Conservation (phyloP, 2,888 invertebrate species). For the Prosapia bicincta region DNA sequence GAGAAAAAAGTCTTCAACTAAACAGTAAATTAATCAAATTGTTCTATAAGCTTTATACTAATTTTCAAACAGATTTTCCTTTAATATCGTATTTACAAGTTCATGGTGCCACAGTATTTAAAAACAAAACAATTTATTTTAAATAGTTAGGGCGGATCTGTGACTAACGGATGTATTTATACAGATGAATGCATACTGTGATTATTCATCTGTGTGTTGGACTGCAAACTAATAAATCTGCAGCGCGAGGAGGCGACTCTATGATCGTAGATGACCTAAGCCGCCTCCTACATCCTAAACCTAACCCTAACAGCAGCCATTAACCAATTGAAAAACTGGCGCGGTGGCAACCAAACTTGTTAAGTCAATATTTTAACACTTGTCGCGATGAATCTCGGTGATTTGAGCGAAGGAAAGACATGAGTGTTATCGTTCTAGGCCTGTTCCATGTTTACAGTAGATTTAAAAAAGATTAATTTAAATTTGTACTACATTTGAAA, state of each 20-base stretch:
- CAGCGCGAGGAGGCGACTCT: neutral
- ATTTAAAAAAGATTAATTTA: too few relatives aligned
- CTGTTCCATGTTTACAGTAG: too few relatives aligned
- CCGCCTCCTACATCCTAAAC: neutral
- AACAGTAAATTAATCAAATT: too few relatives aligned
- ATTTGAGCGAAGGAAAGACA: neutral
- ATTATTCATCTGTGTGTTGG: neutral
- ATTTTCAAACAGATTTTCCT: too few relatives aligned
- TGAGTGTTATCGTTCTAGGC: too few relatives aligned
- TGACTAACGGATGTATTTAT: neutral
- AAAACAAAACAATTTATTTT: too few relatives aligned
- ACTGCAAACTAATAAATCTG: neutral
- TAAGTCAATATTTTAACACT: neutral
- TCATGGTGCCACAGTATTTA: too few relatives aligned
- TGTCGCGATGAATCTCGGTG: neutral
- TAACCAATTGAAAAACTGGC: neutral
- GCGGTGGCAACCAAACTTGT: neutral
- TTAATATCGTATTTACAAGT: too few relatives aligned
- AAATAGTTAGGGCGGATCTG: too few relatives aligned
- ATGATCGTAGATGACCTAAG: neutral
- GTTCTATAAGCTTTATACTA: too few relatives aligned
- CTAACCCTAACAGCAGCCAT: neutral
- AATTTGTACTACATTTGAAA: too few relatives aligned
- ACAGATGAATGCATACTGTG: neutral
- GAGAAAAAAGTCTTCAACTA: too few relatives aligned